Base-by-base conservation (phyloP, 2,888 invertebrate species). In the Congeria kusceri region DNA sequence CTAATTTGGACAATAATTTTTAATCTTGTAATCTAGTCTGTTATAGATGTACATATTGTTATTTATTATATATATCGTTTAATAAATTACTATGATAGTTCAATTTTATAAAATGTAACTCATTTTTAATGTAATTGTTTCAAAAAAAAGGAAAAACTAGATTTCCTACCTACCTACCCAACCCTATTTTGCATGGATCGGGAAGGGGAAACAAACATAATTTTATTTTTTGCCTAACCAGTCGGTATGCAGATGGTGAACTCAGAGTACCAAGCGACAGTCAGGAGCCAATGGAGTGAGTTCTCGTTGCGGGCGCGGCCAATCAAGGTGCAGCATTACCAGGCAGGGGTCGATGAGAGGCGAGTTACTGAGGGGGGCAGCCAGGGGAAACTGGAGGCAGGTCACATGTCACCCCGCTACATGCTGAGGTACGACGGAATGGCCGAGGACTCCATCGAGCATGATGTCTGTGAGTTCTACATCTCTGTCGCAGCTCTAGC, bases 271-370 rank as follows among this genome's bases (percentile, higher is more conserved):
- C 1, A 66, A n/a, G 56, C 39, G n/a, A 49, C 66, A 13, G n/a
- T 66, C 3, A 18, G 66, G 9, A 61, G 69, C n/a, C 44, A 53
- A 23, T 70, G 70, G 70, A 70, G 63, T 56, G 70, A 70, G 56
- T 70, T 63, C 53, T 70, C 70, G 20, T 20, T 70, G 39, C 70
- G 70, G 7, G 46, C 39, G n/a, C 23, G 56, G 3, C 70, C 70
- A 49, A 7, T 20, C 13, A 63, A 27, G 23, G 32, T 62, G 15
- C 44, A 39, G 18, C 20, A 20, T 23, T 70, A 53, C 70, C 61
- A 70, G 56, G 70, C 70, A 53, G 70, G 70, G 2, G 9, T 53
- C 4, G 56, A 66, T 18, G 66, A 49, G 20, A 7, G 13, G 53
- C 53, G n/a, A 20, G 46, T 44, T 18, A 44, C 46, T 18, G 18